These are phyloP conservation scores for Orchestes rusci DNA, from an alignment of 2,888 invertebrate species.

Conservation along the genomic window DNA sequence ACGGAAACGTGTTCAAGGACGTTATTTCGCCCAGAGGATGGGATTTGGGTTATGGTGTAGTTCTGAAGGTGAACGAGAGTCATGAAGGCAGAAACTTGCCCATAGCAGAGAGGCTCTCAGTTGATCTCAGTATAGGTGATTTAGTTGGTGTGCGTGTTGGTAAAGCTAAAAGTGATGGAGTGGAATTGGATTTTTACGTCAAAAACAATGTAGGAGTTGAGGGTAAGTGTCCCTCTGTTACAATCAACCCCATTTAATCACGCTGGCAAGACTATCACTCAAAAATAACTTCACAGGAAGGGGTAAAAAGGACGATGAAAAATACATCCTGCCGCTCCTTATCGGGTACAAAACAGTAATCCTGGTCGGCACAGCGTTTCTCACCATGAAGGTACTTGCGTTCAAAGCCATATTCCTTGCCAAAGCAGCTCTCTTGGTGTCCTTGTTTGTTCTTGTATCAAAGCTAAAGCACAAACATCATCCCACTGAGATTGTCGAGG, in stretches of 20 bases:
- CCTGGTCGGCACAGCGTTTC: slow-evolving; percentile 55
- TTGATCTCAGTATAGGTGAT: slow-evolving; percentile 51
- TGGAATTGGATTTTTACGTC: slow-evolving; percentile 35
- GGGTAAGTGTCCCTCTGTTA: slow-evolving; percentile 29
- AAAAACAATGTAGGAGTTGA: slow-evolving; percentile 26
- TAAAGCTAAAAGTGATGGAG: slow-evolving; percentile 45
- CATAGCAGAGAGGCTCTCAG: slow-evolving; percentile 48
- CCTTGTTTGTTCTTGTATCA: slow-evolving; percentile 47
- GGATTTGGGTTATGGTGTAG: slow-evolving; percentile 34
- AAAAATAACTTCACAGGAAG: slow-evolving; percentile 39
- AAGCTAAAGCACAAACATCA: slow-evolving; percentile 24
- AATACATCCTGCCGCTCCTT: slow-evolving; percentile 55
- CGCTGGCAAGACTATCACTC: too few species aligned
- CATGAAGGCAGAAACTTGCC: slow-evolving; percentile 34
- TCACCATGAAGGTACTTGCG: slow-evolving; percentile 41
- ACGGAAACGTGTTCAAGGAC: slow-evolving; percentile 32
- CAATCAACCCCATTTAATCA: too few species aligned
- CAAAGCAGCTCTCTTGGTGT: slow-evolving; percentile 59
- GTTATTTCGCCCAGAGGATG: slow-evolving; percentile 32
- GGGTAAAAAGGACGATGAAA: slow-evolving; percentile 50
- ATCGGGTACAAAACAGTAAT: slow-evolving; percentile 61
- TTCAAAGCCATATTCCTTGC: slow-evolving; percentile 64
- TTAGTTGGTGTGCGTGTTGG: slow-evolving; percentile 47
- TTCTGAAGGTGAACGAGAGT: slow-evolving; percentile 33
- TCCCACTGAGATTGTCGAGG: slow-evolving; percentile 30